phyloP scores from a whole-genome alignment of 2,797 vertebrate genomes.

The Micropoecilia bifurca region DNA sequence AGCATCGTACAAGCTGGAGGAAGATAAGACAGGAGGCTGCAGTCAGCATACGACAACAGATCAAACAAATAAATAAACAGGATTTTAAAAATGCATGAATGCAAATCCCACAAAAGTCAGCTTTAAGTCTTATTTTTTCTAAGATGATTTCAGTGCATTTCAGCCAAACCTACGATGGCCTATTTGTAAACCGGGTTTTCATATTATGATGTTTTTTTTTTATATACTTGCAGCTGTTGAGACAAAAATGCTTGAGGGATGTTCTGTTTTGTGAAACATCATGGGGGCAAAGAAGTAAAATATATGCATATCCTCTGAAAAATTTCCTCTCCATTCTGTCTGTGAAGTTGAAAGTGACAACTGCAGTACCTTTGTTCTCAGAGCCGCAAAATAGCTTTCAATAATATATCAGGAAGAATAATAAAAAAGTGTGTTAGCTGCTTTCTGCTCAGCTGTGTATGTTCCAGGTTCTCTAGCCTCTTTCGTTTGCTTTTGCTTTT shows the following conservation, averaged over 20 bases:
- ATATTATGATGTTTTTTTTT: conserved; percentile 1
- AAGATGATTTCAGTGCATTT: conserved; percentile 27
- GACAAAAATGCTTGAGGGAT: conserved; percentile 53
- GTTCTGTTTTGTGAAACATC: conserved; percentile 45
- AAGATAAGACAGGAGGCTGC: conserved; percentile 47
- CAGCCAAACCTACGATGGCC: conserved; percentile 21
- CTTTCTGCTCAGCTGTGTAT: conserved; percentile 55
- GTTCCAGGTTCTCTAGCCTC: conserved; percentile 46
- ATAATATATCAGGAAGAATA: conserved; percentile 73
- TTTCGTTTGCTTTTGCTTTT: conserved; percentile 1
- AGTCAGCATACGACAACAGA: conserved; percentile 25
- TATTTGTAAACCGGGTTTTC: conserved; percentile 37
- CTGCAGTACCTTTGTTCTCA: conserved; percentile 72
- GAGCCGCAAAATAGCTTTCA: conserved; percentile 75
- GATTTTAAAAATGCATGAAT: neutral
- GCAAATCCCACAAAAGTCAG: conserved; percentile 18
- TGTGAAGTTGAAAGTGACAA: conserved; percentile 76
- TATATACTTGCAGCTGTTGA: conserved; percentile 42
- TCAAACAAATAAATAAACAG: conserved; percentile 35
- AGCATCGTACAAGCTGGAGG: conserved; percentile 25
- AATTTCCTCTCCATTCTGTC: conserved; percentile 49
- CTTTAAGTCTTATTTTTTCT: conserved; percentile 26
- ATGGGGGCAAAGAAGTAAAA: conserved; percentile 27
- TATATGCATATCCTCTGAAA: conserved; percentile 49
- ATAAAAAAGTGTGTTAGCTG: conserved; percentile 63